Conservation (phyloP, 1,140 invertebrate species). For the Drosophila jambulina region DNA sequence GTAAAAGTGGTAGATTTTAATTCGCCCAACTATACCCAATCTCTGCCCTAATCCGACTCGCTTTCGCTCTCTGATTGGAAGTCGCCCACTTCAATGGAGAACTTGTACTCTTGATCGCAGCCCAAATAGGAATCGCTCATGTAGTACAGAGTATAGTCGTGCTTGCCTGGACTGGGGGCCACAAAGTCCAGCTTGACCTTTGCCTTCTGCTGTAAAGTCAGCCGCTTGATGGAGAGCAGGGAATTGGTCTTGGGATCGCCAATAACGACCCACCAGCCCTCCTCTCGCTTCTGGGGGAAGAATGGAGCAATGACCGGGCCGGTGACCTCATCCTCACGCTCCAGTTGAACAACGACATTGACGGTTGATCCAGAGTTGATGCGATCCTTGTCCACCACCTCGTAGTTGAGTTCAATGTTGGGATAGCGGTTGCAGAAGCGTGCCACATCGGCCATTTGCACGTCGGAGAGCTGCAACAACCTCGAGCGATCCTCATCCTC, state of each 20-base stretch:
- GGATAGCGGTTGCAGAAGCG: slow-evolving; percentile 99
- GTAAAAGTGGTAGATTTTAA: slow-evolving; percentile 5
- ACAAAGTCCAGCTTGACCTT: slow-evolving; percentile 98
- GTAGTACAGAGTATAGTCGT: slow-evolving; percentile 98
- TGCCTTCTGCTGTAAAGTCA: slow-evolving; percentile 97
- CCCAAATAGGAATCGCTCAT: slow-evolving; percentile 99
- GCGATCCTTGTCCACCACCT: slow-evolving; percentile 93
- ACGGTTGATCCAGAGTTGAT: slow-evolving; percentile 93
- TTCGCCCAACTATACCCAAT: background rate
- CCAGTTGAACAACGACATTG: slow-evolving; percentile 95
- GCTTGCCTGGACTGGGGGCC: slow-evolving; percentile 93
- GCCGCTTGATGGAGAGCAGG: slow-evolving; percentile 97
- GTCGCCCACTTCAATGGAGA: slow-evolving; percentile 92
- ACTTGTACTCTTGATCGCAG: slow-evolving; percentile 98
- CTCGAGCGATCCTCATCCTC: slow-evolving; percentile 97
- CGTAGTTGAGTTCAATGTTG: slow-evolving; percentile 98
- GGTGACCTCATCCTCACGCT: slow-evolving; percentile 98
- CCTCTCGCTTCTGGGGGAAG: slow-evolving; percentile 99
- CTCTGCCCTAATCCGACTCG: slow-evolving; percentile 86
- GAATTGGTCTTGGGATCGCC: slow-evolving; percentile 98
- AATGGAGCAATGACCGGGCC: slow-evolving; percentile 99
- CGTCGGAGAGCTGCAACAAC: slow-evolving; percentile 93
- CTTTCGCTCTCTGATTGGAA: slow-evolving; percentile 88
- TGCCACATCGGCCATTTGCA: slow-evolving; percentile 98
- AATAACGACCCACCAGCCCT: slow-evolving; percentile 99